Percentiles rank a stretch among this genome's conserved stretches.
Conservation (phyloP, 2,888 invertebrate species). For the Drosophila kuntzei region DNA sequence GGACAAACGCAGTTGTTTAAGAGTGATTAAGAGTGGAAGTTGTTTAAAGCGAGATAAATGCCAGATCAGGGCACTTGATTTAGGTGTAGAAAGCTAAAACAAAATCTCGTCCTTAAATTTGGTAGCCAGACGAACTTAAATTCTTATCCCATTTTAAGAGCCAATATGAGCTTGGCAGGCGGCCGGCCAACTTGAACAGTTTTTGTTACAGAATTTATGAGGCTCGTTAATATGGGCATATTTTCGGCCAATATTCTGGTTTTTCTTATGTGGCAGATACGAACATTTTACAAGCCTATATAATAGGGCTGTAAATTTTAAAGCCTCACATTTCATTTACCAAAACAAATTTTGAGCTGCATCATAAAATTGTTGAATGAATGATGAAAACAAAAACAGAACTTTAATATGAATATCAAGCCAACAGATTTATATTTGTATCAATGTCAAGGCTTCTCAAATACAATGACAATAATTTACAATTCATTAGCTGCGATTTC, state of each 20-base stretch:
- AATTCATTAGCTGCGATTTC: constrained; percentile 22
- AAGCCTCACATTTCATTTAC: constrained; percentile 35
- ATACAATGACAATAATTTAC: constrained; percentile 21
- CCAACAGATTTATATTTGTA: constrained; percentile 1
- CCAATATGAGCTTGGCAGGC: constrained; percentile 25
- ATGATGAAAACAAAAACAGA: not conserved
- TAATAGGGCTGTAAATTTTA: constrained; percentile 53
- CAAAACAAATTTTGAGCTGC: constrained; percentile 19
- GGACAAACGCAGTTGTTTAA: constrained; percentile 27
- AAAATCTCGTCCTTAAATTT: not conserved
- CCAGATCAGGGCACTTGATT: constrained; percentile 20
- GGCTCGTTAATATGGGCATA: constrained; percentile 42
- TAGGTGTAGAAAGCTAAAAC: constrained; percentile 13
- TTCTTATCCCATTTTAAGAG: constrained; percentile 27
- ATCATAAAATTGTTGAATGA: constrained; percentile 8
- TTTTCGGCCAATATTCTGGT: constrained; percentile 24
- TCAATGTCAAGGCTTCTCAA: constrained; percentile 14
- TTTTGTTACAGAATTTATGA: constrained; percentile 59
- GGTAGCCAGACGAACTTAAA: constrained; percentile 22
- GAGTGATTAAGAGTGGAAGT: constrained; percentile 26
- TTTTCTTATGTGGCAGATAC: constrained; percentile 36
- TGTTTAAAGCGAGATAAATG: constrained; percentile 25
- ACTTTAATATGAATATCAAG: constrained; percentile 3
- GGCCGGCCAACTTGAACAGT: constrained; percentile 36
- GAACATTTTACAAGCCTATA: constrained; percentile 31